Base-by-base conservation (phyloP, 2,888 invertebrate species). In the Apamea crenata region DNA sequence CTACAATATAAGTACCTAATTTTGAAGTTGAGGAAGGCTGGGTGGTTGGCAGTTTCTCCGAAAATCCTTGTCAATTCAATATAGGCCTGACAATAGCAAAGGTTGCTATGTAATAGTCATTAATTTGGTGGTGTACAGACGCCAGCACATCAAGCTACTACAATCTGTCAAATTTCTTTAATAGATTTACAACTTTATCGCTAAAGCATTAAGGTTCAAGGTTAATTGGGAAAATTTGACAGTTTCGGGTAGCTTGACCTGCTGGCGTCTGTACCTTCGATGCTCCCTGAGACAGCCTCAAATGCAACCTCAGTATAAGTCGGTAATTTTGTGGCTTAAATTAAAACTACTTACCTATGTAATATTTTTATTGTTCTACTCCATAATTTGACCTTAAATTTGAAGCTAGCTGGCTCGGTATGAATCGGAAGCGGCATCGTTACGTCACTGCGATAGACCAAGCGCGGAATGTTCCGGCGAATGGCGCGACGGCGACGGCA, bases 391-490 rank as follows among this genome's bases (percentile, higher is more conserved):
- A 69, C 29, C 8, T 36, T 18, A 72, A 63, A 36, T 77, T 72
- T 72, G 29, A 47, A 68, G 50, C 67, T n/a, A 71, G 70, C 44
- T 59, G 65, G 59, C 74, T 61, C 65, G 32, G 32, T 61, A 74
- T 73, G 59, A 68, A 76, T 78, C 40, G 73, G 29, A 61, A 74
- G 72, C 73, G 74, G 63, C 67, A 32, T 69, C 86, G 91, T 94
- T 93, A 93, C 92, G 91, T 92, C 91, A 93, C 80, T 76, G 79
- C 75, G 83, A 92, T 90, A 87, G 92, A 91, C 89, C 91, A 90
- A 88, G 86, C 86, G 88, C 91, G 86, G 89, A 89, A 89, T 90
- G 89, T 83, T 83, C 87, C 90, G 89, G 88, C 90, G 90, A 91
- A 87, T 87, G 90, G 88, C 89, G 89, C 88, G 69, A 66, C 83